Evolutionary conservation across 2,888 invertebrate species (phyloP), one percentile per base, ranked within the genome.

Genomic region (Bruchidius siliquastri): DNA sequence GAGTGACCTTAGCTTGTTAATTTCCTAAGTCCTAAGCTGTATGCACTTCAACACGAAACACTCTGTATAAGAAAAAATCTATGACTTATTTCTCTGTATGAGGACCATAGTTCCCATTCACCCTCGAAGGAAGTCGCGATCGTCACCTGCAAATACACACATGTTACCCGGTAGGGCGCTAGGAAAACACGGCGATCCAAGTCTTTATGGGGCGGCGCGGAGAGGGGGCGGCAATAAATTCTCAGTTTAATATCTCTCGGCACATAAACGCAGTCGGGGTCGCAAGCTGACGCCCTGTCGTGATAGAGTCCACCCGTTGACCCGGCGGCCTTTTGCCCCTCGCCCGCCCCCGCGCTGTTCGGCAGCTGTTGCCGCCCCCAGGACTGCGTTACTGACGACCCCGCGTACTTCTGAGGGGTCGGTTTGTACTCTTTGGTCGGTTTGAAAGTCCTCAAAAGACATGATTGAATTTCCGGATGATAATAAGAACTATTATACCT

Each of bases 261-360:
- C 84, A 83, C 83, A 84, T 85, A 85, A 85, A 85, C 83, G 81
- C 79, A 80, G 80, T 77, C 81, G 81, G 83, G 84, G 84, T 84
- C 84, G 85, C 87, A 87, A 86, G 86, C 87, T 87, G 87, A 85
- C 87, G 87, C 85, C 81, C 74, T 69, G 22, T 68, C 80, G 81
- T 82, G 84, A 84, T 83, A 83, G 83, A 84, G 85, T 84, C 83
- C 83, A 81, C 80, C 78, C 77, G 82, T 81, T 85, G 83, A 84
- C 84, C 84, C 84, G 80, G 79, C 77, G 49, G 6, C 78, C 77
- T 71, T 72, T 71, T 77, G 69, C 32, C 70, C 68, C 71, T 68
- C 74, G 69, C 67, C 21, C 77, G 69, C 72, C 71, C 72, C 72
- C 74, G 72, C 79, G 21, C 68, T 21, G 22, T 10, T n/a, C 67